Conservation (phyloP, 2,888 invertebrate species). For the Brachyopa scutellaris region DNA sequence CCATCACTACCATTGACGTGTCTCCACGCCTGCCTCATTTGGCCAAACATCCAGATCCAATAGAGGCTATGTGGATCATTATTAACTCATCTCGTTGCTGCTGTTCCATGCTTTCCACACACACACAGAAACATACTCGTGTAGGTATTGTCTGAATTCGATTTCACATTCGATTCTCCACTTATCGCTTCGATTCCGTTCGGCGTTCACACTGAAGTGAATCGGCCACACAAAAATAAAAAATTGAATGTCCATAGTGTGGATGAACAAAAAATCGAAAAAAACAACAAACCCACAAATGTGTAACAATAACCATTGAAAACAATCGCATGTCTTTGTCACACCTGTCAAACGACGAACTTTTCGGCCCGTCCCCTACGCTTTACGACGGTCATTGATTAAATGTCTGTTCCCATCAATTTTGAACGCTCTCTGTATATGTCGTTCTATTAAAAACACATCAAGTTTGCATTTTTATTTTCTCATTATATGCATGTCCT, state of each 20-base stretch:
- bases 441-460: conserved; percentile 57
- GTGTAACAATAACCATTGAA: conserved; percentile 51
- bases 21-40: conserved; percentile 52
- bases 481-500: conserved; percentile 21
- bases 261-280: background rate
- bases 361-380: conserved; percentile 18
- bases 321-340: conserved; percentile 64
- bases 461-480: conserved; percentile 48
- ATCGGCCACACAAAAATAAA: background rate
- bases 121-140: too few relatives aligned
- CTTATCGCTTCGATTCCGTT: background rate
- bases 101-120: background rate
- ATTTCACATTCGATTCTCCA: conserved; percentile 12
- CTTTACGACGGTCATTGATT: conserved; percentile 57
- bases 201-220: background rate
- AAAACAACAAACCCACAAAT: conserved; percentile 20
- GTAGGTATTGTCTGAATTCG: conserved; percentile 14
- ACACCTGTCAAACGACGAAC: conserved; percentile 59
- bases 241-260: background rate
- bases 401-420: conserved; percentile 50
- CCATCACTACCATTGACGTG: conserved; percentile 8
- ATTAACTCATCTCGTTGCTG: conserved; percentile 56
- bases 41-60: conserved; percentile 41
- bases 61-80: conserved; percentile 49
- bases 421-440: background rate